Evolutionary conservation across 2,888 invertebrate species (phyloP), one percentile per base, ranked within the genome.

Genomic region (Oligia strigilis): DNA sequence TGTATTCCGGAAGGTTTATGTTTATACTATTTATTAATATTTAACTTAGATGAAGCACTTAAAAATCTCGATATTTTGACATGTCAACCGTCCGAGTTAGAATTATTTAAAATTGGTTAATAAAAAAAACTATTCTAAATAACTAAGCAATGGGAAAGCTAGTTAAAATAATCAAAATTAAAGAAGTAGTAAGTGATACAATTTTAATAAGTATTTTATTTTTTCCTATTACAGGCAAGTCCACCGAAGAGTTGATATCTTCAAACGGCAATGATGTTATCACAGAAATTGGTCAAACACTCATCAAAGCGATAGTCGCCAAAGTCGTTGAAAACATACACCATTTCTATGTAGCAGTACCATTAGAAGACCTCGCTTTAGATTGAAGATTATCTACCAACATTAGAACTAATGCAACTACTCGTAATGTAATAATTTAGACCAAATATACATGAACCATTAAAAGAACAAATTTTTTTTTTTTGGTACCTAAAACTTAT

Each of bases 231-330:
- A 23, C 84, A 89, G 90, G 87, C 4, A 86, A 74, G 49, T 46
- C 86, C 29, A 89, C 84, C 0, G 81, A 80, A 40, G 90, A 92
- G 0, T 76, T 94, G 0, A 90, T 95, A 4, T 72, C 85, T 0
- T 78, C 77, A 4, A 93, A 88, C 43, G 91, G 93, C 1, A 94
- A 94, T 76, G 93, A 92, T 2, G 90, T 94, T 19, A 85, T 94
- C 70, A 71, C 17, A 46, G 94, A 94, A 87, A 90, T 94, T n/a
- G 95, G 94, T 14, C 66, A 75, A 1, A 84, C 87, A 0, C 87
- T 92, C 5, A 87, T 94, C 23, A 84, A 90, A 66, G 83, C 90
- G 4, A 14, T 91, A 0, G 60, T 91, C 0, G 76, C 29, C 0
- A 84, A 80, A 72, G 85, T 90, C 0, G 13, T 92, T 0, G 85